A percentile compares a stretch with the other conserved stretches of the same genome.
Conservation (phyloP, 2,888 invertebrate species). For the Octodonta nipae region DNA sequence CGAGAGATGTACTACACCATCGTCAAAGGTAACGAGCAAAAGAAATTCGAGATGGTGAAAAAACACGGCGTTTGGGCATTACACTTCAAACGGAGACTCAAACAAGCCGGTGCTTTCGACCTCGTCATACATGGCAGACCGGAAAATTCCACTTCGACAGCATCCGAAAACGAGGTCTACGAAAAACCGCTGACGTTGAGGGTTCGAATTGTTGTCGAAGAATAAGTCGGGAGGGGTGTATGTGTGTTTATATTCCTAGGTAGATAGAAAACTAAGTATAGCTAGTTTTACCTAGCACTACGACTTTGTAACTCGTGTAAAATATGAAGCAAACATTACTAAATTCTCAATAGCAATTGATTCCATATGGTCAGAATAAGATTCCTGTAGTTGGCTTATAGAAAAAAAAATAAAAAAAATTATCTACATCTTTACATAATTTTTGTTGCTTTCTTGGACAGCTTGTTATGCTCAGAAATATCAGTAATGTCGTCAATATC, state of each 20-base stretch:
- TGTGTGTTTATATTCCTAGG: constrained; percentile 3
- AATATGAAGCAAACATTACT: no score
- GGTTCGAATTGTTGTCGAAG: constrained; percentile 32
- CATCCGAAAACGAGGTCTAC: constrained; percentile 37
- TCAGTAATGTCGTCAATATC: no score
- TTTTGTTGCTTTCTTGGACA: no score
- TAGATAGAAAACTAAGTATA: no score
- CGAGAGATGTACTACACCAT: constrained; percentile 45
- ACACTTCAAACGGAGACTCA: constrained; percentile 44
- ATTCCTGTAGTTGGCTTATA: no score
- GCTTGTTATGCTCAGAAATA: no score
- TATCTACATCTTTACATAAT: no score
- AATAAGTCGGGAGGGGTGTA: constrained; percentile 9
- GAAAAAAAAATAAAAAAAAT: no score
- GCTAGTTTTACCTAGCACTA: no score
- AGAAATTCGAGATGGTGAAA: constrained; percentile 43
- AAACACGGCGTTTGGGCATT: constrained; percentile 46
- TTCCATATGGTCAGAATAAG: no score
- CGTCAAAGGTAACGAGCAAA: constrained; percentile 42
- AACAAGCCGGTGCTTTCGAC: constrained; percentile 40
- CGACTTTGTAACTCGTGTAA: no score
- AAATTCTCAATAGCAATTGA: no score
- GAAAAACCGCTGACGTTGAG: constrained; percentile 43
- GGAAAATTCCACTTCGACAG: constrained; percentile 18
- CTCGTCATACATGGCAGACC: constrained; percentile 43